phyloP scores from a whole-genome alignment of 2,888 invertebrate genomes.

The Carterocephalus palaemon region DNA sequence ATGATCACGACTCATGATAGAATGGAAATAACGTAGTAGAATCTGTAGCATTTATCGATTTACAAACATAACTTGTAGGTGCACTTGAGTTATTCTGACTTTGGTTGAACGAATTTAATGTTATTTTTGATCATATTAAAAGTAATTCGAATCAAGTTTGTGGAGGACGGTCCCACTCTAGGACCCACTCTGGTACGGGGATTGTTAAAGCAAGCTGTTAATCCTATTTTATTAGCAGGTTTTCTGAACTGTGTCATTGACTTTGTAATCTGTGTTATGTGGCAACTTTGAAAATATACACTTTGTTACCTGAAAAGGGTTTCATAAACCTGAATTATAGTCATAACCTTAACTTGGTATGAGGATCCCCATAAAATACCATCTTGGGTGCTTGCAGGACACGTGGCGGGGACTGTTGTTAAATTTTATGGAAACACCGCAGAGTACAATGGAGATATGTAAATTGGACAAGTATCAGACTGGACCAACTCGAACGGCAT shows the following conservation, averaged over 20 bases:
- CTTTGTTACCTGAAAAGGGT: conserved; percentile 74
- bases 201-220: too few species aligned
- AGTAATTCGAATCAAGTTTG: too few species aligned
- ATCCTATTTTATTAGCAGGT: conserved; percentile 22
- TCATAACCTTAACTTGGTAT: conserved; percentile 71
- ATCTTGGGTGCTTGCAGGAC: conserved; percentile 67
- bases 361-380: conserved; percentile 72
- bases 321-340: conserved; percentile 77
- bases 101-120: too few species aligned
- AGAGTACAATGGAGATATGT: conserved; percentile 69
- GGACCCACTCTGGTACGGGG: too few species aligned
- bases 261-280: conserved; percentile 52
- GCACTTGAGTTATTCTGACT: too few species aligned
- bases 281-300: conserved; percentile 65
- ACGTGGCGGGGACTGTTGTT: conserved; percentile 65
- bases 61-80: too few species aligned
- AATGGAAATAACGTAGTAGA: too few species aligned
- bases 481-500: conserved; percentile 18
- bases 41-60: too few species aligned
- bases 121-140: too few species aligned
- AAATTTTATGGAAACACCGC: conserved; percentile 71
- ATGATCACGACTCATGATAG: too few species aligned
- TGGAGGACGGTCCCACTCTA: too few species aligned
- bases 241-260: conserved; percentile 31
- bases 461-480: conserved; percentile 55